Evolutionary conservation across 2,113 vertebrate species (phyloP).

Genomic region (Peucedramus taeniatus): DNA sequence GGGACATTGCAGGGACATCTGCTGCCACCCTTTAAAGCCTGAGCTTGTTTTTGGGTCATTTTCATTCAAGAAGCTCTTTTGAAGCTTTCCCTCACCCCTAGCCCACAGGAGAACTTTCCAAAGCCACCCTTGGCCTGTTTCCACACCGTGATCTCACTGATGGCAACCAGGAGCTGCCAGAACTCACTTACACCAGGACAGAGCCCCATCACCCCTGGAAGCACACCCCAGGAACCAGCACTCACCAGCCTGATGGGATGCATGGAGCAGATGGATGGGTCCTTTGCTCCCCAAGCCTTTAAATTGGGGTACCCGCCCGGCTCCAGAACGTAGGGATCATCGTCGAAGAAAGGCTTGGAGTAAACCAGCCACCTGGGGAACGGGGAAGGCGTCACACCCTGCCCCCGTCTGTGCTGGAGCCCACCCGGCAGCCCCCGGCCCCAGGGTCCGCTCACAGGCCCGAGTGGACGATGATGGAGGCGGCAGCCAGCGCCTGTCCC

Average conservation of each 20-base stretch:
- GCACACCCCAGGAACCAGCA: fast-evolving
- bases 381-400: background rate
- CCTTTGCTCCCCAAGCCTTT: slow-evolving; percentile 84
- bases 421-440: background rate
- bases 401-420: background rate
- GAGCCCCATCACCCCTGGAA: fast-evolving
- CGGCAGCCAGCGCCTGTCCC: slow-evolving; percentile 80
- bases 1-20: fast-evolving
- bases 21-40: background rate
- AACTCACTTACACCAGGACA: background rate
- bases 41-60: background rate
- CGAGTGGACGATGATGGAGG: slow-evolving; percentile 86
- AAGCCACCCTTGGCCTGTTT: fast-evolving
- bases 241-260: slow-evolving; percentile 90
- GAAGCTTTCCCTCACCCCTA: background rate
- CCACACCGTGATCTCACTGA: background rate
- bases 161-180: fast-evolving
- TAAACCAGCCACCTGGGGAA: slow-evolving; percentile 87
- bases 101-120: background rate
- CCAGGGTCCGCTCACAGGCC: slow-evolving; percentile 81
- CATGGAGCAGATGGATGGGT: slow-evolving; percentile 83
- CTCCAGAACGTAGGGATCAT: slow-evolving; percentile 83
- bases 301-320: slow-evolving; percentile 85
- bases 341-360: slow-evolving; percentile 88
- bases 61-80: background rate